Evolutionary conservation across 2,113 vertebrate species (phyloP).

Genomic region (Actenoides lindsayi): DNA sequence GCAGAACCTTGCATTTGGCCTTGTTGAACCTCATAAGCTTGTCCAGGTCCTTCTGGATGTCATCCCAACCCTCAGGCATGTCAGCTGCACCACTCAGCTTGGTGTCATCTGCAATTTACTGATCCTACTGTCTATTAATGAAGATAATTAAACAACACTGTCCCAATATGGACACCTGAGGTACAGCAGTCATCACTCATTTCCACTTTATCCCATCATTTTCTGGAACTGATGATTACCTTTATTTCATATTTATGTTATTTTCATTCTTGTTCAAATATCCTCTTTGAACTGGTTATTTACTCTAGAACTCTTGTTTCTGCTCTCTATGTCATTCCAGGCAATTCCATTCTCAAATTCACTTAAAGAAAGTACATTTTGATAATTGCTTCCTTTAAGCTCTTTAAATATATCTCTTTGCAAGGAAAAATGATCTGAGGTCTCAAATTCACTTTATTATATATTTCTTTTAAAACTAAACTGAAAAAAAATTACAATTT

Average conservation of each 20-base stretch:
- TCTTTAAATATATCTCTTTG: background rate
- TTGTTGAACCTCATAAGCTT: background rate
- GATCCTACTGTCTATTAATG: background rate
- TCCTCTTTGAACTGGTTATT: background rate
- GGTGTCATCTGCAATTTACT: background rate
- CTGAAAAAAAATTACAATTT: background rate
- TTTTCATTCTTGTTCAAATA: background rate
- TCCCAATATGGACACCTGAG: background rate
- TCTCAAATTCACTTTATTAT: background rate
- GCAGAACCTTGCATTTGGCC: background rate
- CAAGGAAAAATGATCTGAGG: background rate
- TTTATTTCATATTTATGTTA: background rate
- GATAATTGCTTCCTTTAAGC: background rate
- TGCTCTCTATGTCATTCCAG: background rate
- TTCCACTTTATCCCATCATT: background rate
- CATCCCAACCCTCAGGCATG: fast-evolving
- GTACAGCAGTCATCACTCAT: too few species aligned
- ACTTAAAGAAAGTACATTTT: background rate
- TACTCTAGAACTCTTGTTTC: background rate
- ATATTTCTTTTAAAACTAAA: background rate
- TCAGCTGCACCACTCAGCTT: background rate
- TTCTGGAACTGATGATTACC: background rate
- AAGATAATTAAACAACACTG: background rate
- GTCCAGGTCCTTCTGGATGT: background rate
- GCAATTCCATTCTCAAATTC: background rate